Evolutionary conservation across 2,888 invertebrate genomes (phyloP), one percentile per base, ranked within the genome.

Genomic region (Nomada hirtipes): DNA sequence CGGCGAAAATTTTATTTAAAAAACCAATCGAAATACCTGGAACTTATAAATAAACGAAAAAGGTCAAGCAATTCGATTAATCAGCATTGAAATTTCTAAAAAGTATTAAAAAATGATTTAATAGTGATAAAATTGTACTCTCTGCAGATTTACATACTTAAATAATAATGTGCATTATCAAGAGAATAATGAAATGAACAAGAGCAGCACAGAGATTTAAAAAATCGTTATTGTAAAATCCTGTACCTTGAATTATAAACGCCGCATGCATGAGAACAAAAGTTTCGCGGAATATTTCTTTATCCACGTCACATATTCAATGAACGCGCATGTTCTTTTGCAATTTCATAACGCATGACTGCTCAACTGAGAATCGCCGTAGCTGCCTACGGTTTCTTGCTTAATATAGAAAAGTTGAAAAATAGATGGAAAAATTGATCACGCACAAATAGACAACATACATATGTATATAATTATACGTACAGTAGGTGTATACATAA

Each of bases 341-440:
- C 53, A 60, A 79, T 78, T 71, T 65, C 52, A 11, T 79, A 42
- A 53, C 79, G 61, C 55, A 18, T 52, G 53, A 57, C 11, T 50
- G 78, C 65, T 79, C 79, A 61, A 20, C 60, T 67, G 50, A 76
- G 53, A 76, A 65, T 52, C 64, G 50, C 42, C 60, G 53, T 47
- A 10, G 42, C 59, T 70, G 29, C 79, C 71, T 70, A 71, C 79
- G 55, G 60, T 20, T 71, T 61, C 36, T 20, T 26, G 18, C 79
- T 77, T 20, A 42, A 67, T 65, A 79, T 77, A 79, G 59, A 70
- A 44, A 44, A 55, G 47, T 55, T 53, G 29, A 61, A 60, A 70
- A 79, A 79, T 79, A 64, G 23, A 60, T 11, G 10, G n/a, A 9
- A 10, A 11, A 55, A 3, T 4, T n/a, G 61, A 47, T 15, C 7